phyloP scores from a whole-genome alignment of 2,888 invertebrate species.

The Eudemis profundana region DNA sequence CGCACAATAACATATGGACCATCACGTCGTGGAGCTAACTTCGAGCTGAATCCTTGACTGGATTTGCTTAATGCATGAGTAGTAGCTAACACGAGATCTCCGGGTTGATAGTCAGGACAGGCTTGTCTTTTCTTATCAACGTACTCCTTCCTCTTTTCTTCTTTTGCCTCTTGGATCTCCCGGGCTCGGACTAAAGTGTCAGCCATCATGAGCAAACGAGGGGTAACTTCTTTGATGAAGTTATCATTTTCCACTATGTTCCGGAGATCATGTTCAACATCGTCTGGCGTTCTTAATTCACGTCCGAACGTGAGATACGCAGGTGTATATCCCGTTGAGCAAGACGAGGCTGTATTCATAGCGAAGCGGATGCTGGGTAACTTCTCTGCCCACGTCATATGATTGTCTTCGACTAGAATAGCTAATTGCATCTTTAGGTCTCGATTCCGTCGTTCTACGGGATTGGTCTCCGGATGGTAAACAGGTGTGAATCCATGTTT shows the following conservation, averaged over 20 bases:
- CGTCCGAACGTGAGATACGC: conserved; percentile 41
- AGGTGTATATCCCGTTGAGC: conserved; percentile 25
- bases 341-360: conserved; percentile 39
- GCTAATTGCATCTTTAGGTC: no score
- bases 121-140: conserved; percentile 23
- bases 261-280: background rate
- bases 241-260: background rate
- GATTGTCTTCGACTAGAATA: conserved; percentile 50
- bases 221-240: conserved; percentile 9
- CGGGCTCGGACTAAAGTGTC: conserved; percentile 10
- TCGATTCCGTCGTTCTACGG: no score
- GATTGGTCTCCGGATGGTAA: background rate
- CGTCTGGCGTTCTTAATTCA: conserved; percentile 31
- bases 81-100: conserved; percentile 24
- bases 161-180: conserved; percentile 22
- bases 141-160: conserved; percentile 20
- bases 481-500: background rate
- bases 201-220: conserved; percentile 25
- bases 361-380: conserved; percentile 45
- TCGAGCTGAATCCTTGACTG: conserved; percentile 11
- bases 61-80: conserved; percentile 17
- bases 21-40: conserved; percentile 17
- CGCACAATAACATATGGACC: conserved; percentile 12
- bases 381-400: conserved; percentile 44
- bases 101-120: conserved; percentile 25